Conservation (phyloP, 1,140 invertebrate species). For the Cephus cinctus region DNA sequence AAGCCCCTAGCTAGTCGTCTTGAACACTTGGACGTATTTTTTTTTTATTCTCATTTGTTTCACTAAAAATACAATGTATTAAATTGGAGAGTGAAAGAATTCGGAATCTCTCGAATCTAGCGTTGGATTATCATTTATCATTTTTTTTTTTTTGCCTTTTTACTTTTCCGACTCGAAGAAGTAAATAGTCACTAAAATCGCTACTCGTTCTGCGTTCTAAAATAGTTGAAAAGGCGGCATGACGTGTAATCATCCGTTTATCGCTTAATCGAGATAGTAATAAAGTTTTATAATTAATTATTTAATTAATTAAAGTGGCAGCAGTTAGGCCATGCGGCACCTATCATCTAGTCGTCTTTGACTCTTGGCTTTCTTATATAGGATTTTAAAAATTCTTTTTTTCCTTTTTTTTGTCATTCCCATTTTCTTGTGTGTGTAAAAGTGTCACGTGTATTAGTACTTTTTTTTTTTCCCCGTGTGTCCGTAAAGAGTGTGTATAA, state of each 20-base stretch:
- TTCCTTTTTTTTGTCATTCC: constrained; percentile 43
- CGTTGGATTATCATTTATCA: constrained; percentile 39
- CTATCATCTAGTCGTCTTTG: constrained; percentile 51
- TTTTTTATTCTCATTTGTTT: too few species aligned
- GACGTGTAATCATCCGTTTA: constrained; percentile 31
- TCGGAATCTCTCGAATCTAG: constrained; percentile 48
- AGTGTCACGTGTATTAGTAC: too few species aligned
- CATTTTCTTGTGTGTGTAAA: too few species aligned
- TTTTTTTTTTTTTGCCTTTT: too few species aligned
- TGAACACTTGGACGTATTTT: too few species aligned
- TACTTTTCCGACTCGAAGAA: constrained; percentile 36
- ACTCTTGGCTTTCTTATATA: constrained; percentile 51
- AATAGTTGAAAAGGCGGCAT: constrained; percentile 52
- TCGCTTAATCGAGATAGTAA: constrained; percentile 49
- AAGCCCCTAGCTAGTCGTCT: too few species aligned
- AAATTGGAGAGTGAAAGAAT: too few species aligned
- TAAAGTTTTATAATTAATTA: constrained; percentile 52
- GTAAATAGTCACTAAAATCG: constrained; percentile 36
- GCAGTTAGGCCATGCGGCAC: constrained; percentile 57
- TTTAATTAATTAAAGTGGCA: constrained; percentile 52
- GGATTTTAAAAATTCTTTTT: constrained; percentile 43
- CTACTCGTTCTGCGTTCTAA: constrained; percentile 48
- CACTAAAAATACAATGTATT: too few species aligned
- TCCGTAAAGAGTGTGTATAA: too few species aligned
- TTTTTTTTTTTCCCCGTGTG: too few species aligned